Conservation (phyloP, 2,888 invertebrate species). For the Amblyjoppa proteus region DNA sequence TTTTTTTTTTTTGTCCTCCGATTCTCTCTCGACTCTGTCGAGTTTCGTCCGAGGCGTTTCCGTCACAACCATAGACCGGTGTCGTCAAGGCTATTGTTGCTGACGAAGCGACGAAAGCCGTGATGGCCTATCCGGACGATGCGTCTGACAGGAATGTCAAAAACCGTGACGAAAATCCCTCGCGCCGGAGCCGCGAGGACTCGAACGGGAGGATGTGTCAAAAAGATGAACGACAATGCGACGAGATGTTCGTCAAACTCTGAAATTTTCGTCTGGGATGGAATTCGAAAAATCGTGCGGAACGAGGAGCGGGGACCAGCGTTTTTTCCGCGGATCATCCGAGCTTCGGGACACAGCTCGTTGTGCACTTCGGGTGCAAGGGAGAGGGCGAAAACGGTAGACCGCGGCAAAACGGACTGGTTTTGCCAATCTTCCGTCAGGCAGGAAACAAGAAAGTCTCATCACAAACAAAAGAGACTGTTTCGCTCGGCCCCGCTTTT, state of each 20-base stretch:
- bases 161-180: constrained; percentile 2
- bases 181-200: neutral
- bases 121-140: constrained; percentile 6
- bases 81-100: constrained; percentile 2
- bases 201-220: constrained; percentile 9
- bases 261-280: neutral
- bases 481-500: no score
- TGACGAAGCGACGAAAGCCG: constrained; percentile 9
- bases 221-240: neutral
- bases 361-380: constrained; percentile 21
- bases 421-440: no score
- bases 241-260: neutral
- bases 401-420: neutral
- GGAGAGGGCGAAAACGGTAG: neutral
- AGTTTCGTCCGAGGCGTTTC: constrained; percentile 11
- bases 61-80: neutral
- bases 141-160: neutral
- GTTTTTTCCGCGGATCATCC: neutral
- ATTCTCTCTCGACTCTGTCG: constrained; percentile 22
- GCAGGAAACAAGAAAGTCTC: no score
- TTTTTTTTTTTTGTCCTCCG: neutral
- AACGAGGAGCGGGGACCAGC: no score
- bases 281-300: neutral
- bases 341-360: constrained; percentile 28
- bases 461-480: no score